Base-by-base conservation (phyloP, 2,888 invertebrate species). In the Gymnoscelis rufifasciata region DNA sequence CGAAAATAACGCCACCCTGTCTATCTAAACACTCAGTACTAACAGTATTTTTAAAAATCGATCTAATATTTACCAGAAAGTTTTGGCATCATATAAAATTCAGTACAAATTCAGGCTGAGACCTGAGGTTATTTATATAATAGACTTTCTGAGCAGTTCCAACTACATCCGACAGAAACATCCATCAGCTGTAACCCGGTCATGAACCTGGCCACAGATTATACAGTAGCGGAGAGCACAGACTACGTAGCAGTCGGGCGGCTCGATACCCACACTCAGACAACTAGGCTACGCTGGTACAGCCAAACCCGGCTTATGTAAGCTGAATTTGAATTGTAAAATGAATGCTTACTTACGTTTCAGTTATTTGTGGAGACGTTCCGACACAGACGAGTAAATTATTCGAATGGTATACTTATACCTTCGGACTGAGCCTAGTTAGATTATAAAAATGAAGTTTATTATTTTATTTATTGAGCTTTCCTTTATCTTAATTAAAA, bases 161-260 rank as follows among this genome's bases (percentile, higher is more conserved):
- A 41, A 41, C 41, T 45, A 41, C 47, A 43, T 43, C 43, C 47
- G 42, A 43, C 51, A 62, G 62, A 47, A 49, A 59, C 66, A 74
- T 78, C 71, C 63, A 73, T 76, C 76, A 76, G 57, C 30, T 53
- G 66, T 73, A 70, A 78, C 73, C 71, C 73, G 76, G 75, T 77
- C 71, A 73, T 75, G 76, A 45, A 45, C 45, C 42, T 35, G 26
- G 44, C 39, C 45, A 38, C 27, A 49, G 38, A 43, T 42, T 51
- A 54, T 42, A 54, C 42, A 33, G 7, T 30, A 43, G 42, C 7
- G 3, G 5, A n/a, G 5, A 19, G 2, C 3, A 26, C 8, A 26
- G 26, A 26, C 2, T 47, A 14, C 28, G 38, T 23, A 10, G 13
- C 13, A 38, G 35, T 37, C 24, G 28, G 33, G 44, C 44, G 36